These are phyloP conservation scores for Ptychobarbus kaznakovi DNA, from an alignment of 2,797 vertebrate species.

Conservation along the genomic window DNA sequence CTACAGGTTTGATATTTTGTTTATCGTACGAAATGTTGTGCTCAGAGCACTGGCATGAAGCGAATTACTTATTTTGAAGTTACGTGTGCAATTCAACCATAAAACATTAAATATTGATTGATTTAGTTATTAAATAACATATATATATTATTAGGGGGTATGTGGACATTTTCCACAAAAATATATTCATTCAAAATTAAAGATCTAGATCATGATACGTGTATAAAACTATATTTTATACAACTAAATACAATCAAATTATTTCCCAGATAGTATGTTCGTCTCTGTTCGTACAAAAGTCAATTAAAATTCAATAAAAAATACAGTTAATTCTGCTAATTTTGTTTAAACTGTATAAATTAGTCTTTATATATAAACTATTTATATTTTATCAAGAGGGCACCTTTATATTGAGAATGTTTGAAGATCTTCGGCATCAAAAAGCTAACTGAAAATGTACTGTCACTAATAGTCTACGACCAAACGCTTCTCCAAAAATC, in stretches of 20 bases:
- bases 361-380: not conserved
- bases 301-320: not conserved
- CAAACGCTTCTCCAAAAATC: not conserved
- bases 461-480: not conserved
- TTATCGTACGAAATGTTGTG: slow-evolving; percentile 16
- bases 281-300: not conserved
- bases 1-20: slow-evolving; percentile 54
- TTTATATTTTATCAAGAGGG: not conserved
- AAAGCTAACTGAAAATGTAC: not conserved
- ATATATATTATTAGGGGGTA: not conserved
- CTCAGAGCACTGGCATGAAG: not conserved
- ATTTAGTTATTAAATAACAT: not conserved
- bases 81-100: not conserved
- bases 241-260: not conserved
- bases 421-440: not conserved
- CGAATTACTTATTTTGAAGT: not conserved
- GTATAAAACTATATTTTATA: not conserved
- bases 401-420: not conserved
- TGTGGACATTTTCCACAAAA: not conserved
- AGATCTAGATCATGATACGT: not conserved
- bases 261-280: not conserved
- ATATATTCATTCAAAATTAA: not conserved
- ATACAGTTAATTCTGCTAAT: not conserved
- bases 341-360: not conserved
- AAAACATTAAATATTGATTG: not conserved